Evolutionary conservation across 1,140 invertebrate genomes (phyloP).

Genomic region (Drosophila lini): DNA sequence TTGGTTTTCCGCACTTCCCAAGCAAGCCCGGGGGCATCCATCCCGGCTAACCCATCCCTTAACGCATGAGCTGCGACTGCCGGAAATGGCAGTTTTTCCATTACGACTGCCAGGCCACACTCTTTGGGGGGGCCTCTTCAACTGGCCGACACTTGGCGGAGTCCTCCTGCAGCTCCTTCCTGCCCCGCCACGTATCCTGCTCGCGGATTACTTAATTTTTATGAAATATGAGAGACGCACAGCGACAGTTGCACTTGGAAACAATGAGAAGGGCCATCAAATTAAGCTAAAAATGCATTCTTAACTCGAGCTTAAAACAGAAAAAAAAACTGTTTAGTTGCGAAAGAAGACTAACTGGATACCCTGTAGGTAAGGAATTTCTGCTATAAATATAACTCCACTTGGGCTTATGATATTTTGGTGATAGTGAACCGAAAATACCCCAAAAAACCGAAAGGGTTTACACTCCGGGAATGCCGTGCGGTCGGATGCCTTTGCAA

Average conservation of each 20-base stretch:
- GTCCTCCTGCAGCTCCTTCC: neutral
- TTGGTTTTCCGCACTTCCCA: neutral
- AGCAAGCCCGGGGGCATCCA: neutral
- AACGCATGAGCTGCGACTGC: slow-evolving; percentile 64
- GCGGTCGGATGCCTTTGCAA: slow-evolving; percentile 14
- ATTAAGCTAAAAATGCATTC: slow-evolving; percentile 56
- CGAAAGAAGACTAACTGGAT: neutral
- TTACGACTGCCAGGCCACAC: slow-evolving; percentile 57
- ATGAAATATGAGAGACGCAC: slow-evolving; percentile 73
- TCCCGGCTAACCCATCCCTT: neutral
- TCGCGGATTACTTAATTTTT: slow-evolving; percentile 76
- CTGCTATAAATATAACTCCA: neutral
- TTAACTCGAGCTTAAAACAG: slow-evolving; percentile 37
- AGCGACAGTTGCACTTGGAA: slow-evolving; percentile 49
- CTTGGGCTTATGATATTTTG: neutral
- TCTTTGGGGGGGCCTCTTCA: slow-evolving; percentile 36
- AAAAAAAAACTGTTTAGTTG: neutral
- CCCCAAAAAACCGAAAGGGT: neutral
- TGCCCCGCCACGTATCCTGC: neutral
- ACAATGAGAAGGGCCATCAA: slow-evolving; percentile 53
- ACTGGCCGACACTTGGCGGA: slow-evolving; percentile 42
- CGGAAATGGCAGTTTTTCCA: slow-evolving; percentile 80
- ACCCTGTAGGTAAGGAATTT: slow-evolving; percentile 2
- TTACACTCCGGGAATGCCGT: neutral
- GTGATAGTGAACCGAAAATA: neutral